Evolutionary conservation across 1,140 invertebrate genomes (phyloP), one percentile per base, ranked within the genome.

Genomic region (Diachasmimorpha longicaudata): DNA sequence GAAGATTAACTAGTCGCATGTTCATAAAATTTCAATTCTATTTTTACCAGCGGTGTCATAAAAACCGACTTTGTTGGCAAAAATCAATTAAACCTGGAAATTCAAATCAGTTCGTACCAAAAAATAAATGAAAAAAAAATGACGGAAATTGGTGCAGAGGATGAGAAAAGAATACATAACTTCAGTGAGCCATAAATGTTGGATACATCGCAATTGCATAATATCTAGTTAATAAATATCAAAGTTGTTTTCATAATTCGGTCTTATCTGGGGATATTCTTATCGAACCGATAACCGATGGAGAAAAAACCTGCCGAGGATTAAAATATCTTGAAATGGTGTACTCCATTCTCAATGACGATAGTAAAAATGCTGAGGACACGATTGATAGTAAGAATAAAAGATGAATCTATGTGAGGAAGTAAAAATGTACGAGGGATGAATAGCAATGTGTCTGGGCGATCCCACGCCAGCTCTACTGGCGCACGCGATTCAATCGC

Each of bases 401-500:
- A 63, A 63, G 58, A 63, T 25, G 23, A 63, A 63, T 63, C 21
- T 25, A 63, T 14, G 21, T 25, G 23, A 63, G 58, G 19, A 63
- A 63, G 23, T 25, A 25, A 63, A 63, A 63, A 63, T 23, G 58
- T 25, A 25, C 23, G 21, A 63, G 23, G 23, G 21, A 63, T 63
- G 58, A 63, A 63, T 31, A 63, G 58, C 19, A 63, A 63, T 63
- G 21, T 63, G 31, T 31, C 23, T 68, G n/a, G 13, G n/a, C 21
- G 42, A 55, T 70, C 63, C 23, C 63, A 58, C 74, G 74, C 75
- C 67, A 75, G 16, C 39, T 52, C 42, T 67, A 68, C 71, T 36
- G 69, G 23, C 71, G 31, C 70, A 73, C 69, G 75, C 69, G 75
- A 76, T 76, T 68, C 72, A 66, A 78, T 82, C 80, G 78, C 78